Evolutionary conservation across 2,797 vertebrate genomes (phyloP).

Genomic region (Acipenser ruthenus): DNA sequence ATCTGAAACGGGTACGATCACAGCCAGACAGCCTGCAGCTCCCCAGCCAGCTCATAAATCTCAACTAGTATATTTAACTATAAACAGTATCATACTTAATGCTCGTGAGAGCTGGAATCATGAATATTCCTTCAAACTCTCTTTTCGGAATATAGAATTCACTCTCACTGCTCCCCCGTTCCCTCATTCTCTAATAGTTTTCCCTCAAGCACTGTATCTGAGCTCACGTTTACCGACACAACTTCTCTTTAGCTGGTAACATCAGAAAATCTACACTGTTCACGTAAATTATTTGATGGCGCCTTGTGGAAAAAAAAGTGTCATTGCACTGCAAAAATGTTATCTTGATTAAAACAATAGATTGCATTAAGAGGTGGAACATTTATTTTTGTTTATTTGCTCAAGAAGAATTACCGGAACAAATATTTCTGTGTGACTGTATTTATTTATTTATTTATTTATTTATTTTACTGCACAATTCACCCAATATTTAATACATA

Average conservation of each 20-base stretch:
- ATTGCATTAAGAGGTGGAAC: no score
- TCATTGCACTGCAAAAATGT: no score
- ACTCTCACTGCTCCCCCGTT: conserved; percentile 31
- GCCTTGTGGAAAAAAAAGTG: no score
- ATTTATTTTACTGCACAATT: no score
- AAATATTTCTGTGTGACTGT: no score
- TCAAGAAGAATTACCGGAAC: no score
- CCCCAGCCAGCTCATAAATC: conserved; percentile 41
- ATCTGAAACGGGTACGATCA: conserved; percentile 41
- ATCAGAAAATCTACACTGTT: conserved; percentile 9
- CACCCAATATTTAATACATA: no score
- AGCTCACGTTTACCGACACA: conserved; percentile 22
- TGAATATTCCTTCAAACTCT: conserved; percentile 11
- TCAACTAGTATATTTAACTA: conserved; percentile 32
- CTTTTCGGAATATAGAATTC: conserved; percentile 21
- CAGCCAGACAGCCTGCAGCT: conserved; percentile 48
- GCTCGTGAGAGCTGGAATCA: conserved; percentile 18
- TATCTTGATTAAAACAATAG: no score
- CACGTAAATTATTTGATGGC: no score
- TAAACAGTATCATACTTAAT: conserved; percentile 38
- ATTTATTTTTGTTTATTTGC: no score
- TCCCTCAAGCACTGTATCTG: conserved; percentile 8
- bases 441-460: no score
- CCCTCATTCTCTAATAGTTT: conserved; percentile 11
- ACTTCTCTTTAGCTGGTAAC: conserved; percentile 33